A percentile compares a stretch with the other conserved stretches of the same genome.
Conservation (phyloP, 92 coral and sea anemone species). For the Paramuricea clavata region DNA sequence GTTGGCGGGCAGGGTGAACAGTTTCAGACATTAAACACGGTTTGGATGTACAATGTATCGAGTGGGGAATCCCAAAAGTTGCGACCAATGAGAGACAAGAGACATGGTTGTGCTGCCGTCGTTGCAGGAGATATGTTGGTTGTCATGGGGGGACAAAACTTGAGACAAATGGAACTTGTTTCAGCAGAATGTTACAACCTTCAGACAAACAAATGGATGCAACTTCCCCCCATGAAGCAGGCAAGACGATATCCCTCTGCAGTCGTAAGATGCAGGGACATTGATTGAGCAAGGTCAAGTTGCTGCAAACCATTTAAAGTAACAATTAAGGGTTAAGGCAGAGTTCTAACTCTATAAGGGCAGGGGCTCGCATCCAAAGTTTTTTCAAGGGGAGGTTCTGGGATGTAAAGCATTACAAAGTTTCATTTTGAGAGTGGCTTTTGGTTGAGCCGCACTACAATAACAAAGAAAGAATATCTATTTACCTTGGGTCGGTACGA, state of each 20-base stretch:
- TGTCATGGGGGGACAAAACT: slow-evolving; percentile 90
- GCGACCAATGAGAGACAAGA: slow-evolving; percentile 82
- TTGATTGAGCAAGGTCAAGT: too few relatives aligned
- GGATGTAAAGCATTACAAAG: too few relatives aligned
- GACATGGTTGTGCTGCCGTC: slow-evolving; percentile 84
- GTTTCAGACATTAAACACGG: background rate
- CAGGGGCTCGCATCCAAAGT: too few relatives aligned
- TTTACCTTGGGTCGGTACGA: too few relatives aligned
- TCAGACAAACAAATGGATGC: background rate
- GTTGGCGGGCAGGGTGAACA: background rate
- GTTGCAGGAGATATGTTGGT: slow-evolving; percentile 65
- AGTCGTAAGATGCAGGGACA: too few relatives aligned
- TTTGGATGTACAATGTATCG: slow-evolving; percentile 54
- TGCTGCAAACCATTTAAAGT: too few relatives aligned
- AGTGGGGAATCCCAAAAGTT: slow-evolving; percentile 74
- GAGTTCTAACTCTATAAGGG: too few relatives aligned
- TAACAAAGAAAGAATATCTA: too few relatives aligned
- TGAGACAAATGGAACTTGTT: slow-evolving; percentile 68
- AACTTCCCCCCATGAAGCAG: background rate
- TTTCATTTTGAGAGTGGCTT: too few relatives aligned
- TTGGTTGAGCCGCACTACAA: too few relatives aligned
- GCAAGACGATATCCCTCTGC: background rate
- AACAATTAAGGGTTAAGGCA: too few relatives aligned
- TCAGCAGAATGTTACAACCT: slow-evolving; percentile 76
- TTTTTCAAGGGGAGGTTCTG: too few relatives aligned